Evolutionary conservation across 2,113 vertebrate genomes (phyloP).

Genomic region (Probosciger aterrimus): DNA sequence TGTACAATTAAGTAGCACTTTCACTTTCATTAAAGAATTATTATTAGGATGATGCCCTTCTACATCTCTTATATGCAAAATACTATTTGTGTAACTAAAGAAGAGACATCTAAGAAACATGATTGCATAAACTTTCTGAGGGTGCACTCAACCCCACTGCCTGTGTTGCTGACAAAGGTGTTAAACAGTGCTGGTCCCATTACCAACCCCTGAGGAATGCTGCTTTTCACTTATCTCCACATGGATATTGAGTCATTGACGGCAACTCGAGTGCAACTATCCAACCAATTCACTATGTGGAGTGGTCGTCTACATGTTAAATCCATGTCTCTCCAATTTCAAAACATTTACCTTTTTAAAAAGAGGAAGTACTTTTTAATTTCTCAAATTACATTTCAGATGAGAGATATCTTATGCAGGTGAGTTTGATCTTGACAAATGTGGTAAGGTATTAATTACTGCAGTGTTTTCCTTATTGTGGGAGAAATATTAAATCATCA

Average conservation of each 20-base stretch:
- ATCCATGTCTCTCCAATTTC: neutral
- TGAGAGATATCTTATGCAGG: neutral
- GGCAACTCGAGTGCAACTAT: neutral
- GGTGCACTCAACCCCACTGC: neutral
- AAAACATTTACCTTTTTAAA: slow-evolving; percentile 18
- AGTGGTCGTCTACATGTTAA: neutral
- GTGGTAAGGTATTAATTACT: slow-evolving; percentile 47
- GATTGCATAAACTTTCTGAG: neutral
- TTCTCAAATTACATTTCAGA: slow-evolving; percentile 27
- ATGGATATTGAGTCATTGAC: neutral
- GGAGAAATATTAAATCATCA: slow-evolving; percentile 47
- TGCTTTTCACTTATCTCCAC: neutral
- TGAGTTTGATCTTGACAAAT: slow-evolving; percentile 52
- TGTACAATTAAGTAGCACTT: neutral
- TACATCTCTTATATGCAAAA: neutral
- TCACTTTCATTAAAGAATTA: neutral
- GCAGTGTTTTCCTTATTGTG: slow-evolving; percentile 16
- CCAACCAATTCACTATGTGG: neutral
- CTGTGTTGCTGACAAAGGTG: accelerated
- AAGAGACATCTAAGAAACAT: neutral
- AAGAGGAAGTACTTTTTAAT: neutral
- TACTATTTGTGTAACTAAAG: neutral
- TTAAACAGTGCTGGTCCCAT: accelerated
- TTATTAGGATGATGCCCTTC: neutral
- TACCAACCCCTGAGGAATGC: accelerated